Base-by-base conservation (phyloP, 2,888 invertebrate species). In the Suillia variegata region DNA sequence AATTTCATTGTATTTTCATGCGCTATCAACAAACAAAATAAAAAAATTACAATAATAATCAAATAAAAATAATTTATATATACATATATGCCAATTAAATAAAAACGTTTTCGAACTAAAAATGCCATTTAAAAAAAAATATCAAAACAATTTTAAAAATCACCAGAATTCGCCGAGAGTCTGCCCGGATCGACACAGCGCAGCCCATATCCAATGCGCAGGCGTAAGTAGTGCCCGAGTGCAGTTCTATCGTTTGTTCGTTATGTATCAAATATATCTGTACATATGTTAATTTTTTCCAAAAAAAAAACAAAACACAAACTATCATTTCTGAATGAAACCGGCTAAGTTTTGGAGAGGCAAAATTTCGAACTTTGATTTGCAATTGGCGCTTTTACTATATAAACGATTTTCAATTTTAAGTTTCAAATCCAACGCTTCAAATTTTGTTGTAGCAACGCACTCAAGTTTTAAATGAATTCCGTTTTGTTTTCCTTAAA, bases 161-260 rank as follows among this genome's bases (percentile, higher is more conserved):
- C 69, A 76, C 70, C 84, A 93, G 93, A 93, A 86, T 91, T 91
- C 83, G 92, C 91, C 74, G 93, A 94, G 84, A 93, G 91, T 83
- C 85, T 93, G 83, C 92, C 92, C 69, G 88, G 91, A 76, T 89
- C 92, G 70, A 92, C 88, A 78, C 92, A 91, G 83, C 89, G 93
- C 80, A 93, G 93, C 82, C 93, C 93, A 59, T 93, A 93, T 82
- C 91, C 90, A 70, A 85, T 89, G 68, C 86, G 93, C 83, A 88
- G 92, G 87, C 88, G 93, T 94, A 87, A 91, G 92, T 89, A 80
- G 73, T 73, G 69, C 65, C 70, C 62, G 21, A 66, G 33, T 64
- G 66, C 72, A 73, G 63, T 66, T 63, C 62, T 64, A 42, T 20
- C 21, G n/a, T n/a, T n/a, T 42, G 33, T 17, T 53, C 6, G 8